Base-by-base conservation (phyloP, 2,797 vertebrate genomes). In the Chelmon rostratus region DNA sequence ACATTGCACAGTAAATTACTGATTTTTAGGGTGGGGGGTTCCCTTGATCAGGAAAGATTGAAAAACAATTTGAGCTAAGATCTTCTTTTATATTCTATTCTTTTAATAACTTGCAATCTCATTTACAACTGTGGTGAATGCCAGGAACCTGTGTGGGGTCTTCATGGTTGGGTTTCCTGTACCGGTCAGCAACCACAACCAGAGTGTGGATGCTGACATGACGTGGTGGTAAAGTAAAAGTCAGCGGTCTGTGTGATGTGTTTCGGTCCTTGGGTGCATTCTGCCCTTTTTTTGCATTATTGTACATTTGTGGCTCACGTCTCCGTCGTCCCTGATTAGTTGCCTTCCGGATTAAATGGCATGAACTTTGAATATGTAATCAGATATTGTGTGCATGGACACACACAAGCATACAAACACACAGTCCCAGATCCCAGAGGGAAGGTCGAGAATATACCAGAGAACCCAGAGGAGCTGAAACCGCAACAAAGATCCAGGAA, bases 291-390 rank as follows among this genome's bases (percentile, higher is more conserved):
- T 73, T 25, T 63, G 21, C 31, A 28, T 58, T 49, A 52, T 59
- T 59, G 7, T 59, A 62, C 46, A 12, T 65, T 47, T 68, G 47
- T 70, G 49, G 38, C 42, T 50, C 12, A 50, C 6, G 10, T 59
- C 52, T 56, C 18, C 63, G 42, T 62, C 61, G 47, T 65, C 40
- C 74, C 49, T 63, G 49, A 67, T 68, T 65, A 64, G 58, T 62
- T 70, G 73, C 82, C 68, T 64, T 73, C 59, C 1, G 46, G 75
- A 53, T 66, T 52, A 78, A 58, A 79, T 79, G 38, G 46, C 64
- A 77, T 81, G 57, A 71, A 84, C 68, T 77, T 76, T 82, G 69
- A 79, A 86, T 86, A 71, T 79, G 42, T 80, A 81, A 84, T 83
- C 37, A 68, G 46, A 78, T 65, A 49, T 57, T 18, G 33, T 42